These are phyloP conservation scores for Ceramica pisi DNA, from an alignment of 2,888 invertebrate species.

Conservation along the genomic window DNA sequence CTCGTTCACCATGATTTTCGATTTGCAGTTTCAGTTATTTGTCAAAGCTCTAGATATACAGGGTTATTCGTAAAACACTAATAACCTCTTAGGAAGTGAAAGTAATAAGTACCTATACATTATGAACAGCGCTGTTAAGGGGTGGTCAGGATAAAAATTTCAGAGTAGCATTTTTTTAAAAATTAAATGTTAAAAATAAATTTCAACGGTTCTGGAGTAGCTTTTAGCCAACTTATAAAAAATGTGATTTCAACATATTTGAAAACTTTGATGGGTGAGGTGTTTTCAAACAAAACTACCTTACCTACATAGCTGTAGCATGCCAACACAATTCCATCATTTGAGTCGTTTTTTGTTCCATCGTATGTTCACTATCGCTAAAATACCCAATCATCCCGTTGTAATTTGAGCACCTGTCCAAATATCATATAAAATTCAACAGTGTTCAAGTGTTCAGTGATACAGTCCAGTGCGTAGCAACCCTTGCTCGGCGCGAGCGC, in stretches of 20 bases:
- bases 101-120: too few species aligned
- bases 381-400: not conserved
- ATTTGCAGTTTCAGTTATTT: not conserved
- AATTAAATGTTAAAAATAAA: not conserved
- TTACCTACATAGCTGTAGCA: not conserved
- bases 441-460: conserved; percentile 35
- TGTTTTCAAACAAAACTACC: too few species aligned
- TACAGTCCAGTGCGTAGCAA: conserved; percentile 51
- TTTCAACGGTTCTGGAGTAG: not conserved
- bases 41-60: not conserved
- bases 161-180: not conserved
- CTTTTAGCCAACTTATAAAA: not conserved
- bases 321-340: too few species aligned
- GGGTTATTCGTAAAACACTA: too few species aligned
- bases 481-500: conserved; percentile 76
- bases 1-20: conserved; percentile 21
- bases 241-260: not conserved
- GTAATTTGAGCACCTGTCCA: conserved; percentile 41
- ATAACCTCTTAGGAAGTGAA: too few species aligned
- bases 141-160: not conserved
- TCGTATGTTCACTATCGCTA: not conserved
- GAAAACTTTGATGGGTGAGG: too few species aligned
- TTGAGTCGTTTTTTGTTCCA: not conserved
- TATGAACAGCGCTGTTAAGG: not conserved
- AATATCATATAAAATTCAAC: conserved; percentile 41